Base-by-base conservation (phyloP, 2,888 invertebrate species). In the Eupithecia insigniata region DNA sequence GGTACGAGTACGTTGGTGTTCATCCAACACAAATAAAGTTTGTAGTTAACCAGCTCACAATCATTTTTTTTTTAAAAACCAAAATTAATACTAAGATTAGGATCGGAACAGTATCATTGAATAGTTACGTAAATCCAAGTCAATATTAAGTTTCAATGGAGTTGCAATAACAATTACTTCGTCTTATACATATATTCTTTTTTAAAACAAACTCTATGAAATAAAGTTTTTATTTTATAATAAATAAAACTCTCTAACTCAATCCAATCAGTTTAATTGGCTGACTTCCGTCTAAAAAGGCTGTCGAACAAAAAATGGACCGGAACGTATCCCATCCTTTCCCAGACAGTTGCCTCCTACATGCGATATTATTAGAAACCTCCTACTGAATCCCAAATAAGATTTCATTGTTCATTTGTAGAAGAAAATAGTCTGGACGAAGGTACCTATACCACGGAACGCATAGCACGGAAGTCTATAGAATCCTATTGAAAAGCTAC, bases 211-310 rank as follows among this genome's bases (percentile, higher is more conserved):
- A n/a, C n/a, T n/a, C n/a, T n/a, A n/a, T n/a, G n/a, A n/a, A n/a
- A n/a, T n/a, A n/a, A n/a, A n/a, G n/a, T n/a, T n/a, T n/a, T n/a
- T n/a, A n/a, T n/a, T 2, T 28, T 60, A 60, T 18, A 58, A 28
- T 6, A 14, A 60, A 60, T 34, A 62, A 14, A 2, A 34, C 22
- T 16, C 60, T 32, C 28, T 14, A 22, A n/a, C 14, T 39, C 34
- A 22, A 65, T 60, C 65, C 14, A 66, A 76, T 77, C 71, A 72
- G 43, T 67, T 73, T 66, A 58, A 69, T 74, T 69, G 69, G 67
- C 72, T 67, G 73, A 77, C 71, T 75, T 77, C 72, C 73, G 51
- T 70, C 67, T 67, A 18, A 68, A 68, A 74, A 75, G 69, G 58
- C 8, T 67, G 58, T 43, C 46, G 28, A 71, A 62, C 43, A 72